Evolutionary conservation across 2,113 vertebrate genomes (phyloP).

Genomic region (Phrynosoma platyrhinos): DNA sequence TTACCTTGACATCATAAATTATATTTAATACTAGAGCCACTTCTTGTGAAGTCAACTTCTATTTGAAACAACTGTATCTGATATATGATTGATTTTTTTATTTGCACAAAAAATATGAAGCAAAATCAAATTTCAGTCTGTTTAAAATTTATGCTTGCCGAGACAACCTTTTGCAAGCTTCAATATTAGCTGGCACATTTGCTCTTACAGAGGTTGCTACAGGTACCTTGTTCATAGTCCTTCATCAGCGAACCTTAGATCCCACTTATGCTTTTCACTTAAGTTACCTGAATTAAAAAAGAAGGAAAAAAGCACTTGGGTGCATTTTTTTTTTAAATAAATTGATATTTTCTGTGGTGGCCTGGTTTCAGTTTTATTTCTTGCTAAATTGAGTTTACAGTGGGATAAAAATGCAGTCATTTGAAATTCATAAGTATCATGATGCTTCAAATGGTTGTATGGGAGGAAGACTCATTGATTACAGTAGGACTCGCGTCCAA

Average conservation of each 20-base stretch:
- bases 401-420: not conserved
- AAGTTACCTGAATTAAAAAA: conserved; percentile 15
- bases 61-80: conserved; percentile 73
- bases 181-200: conserved; percentile 54
- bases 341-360: not conserved
- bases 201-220: conserved; percentile 56
- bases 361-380: not conserved
- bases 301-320: not conserved
- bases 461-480: not conserved
- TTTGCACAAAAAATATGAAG: conserved; percentile 76
- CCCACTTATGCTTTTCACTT: conserved; percentile 21
- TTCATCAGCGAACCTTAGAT: conserved; percentile 43
- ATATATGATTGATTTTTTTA: conserved; percentile 80
- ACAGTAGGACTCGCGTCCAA: not conserved
- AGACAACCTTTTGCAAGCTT: conserved; percentile 65
- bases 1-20: conserved; percentile 77
- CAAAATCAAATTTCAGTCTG: conserved; percentile 72
- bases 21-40: conserved; percentile 75
- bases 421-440: not conserved
- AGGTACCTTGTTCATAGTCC: conserved; percentile 49
- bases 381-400: not conserved
- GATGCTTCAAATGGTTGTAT: not conserved
- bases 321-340: conserved; percentile 22
- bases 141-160: conserved; percentile 76
- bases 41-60: conserved; percentile 74